These are phyloP conservation scores for Dynastes tityus DNA, from an alignment of 2,888 invertebrate genomes.

Conservation along the genomic window DNA sequence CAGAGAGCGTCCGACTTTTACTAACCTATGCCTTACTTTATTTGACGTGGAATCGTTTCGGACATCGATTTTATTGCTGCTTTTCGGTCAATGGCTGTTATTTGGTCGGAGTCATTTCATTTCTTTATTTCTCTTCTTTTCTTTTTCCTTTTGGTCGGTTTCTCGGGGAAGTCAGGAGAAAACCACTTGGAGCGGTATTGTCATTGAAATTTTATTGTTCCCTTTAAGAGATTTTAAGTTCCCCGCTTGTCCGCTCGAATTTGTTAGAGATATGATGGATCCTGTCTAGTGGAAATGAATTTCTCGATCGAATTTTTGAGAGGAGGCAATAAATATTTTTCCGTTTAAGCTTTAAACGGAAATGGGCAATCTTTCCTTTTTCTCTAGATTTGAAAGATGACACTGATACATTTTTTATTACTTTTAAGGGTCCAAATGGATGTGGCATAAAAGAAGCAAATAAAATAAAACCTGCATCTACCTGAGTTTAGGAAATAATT, in stretches of 20 bases:
- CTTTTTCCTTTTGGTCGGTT: constrained; percentile 13
- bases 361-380: background rate
- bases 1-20: constrained; percentile 40
- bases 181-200: constrained; percentile 29
- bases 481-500: too few relatives aligned
- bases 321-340: background rate
- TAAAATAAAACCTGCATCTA: too few relatives aligned
- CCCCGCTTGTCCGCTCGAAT: constrained; percentile 29
- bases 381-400: too few relatives aligned
- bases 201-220: constrained; percentile 43
- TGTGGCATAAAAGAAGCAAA: too few relatives aligned
- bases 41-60: constrained; percentile 46
- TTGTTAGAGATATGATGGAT: background rate
- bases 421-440: too few relatives aligned
- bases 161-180: constrained; percentile 16
- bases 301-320: background rate
- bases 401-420: too few relatives aligned
- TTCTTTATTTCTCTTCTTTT: constrained; percentile 20
- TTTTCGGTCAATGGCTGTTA: constrained; percentile 42
- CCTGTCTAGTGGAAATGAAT: constrained; percentile 16
- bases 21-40: constrained; percentile 39
- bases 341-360: background rate
- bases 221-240: constrained; percentile 36
- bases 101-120: constrained; percentile 39
- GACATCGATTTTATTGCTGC: constrained; percentile 47